phyloP scores from a whole-genome alignment of 2,113 vertebrate genomes.

The Scolopax mira region DNA sequence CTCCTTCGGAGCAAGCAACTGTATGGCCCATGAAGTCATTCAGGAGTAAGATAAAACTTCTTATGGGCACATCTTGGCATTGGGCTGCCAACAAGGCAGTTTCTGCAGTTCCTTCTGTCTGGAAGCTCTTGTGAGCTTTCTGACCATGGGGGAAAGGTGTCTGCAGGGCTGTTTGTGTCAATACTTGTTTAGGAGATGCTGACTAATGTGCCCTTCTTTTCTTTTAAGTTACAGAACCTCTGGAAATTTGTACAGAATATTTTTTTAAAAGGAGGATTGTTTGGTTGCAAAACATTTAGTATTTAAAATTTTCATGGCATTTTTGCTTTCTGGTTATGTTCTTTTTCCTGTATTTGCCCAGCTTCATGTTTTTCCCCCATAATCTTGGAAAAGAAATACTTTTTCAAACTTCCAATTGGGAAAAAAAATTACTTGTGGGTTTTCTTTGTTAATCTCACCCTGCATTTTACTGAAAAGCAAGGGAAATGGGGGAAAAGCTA shows the following conservation, averaged over 20 bases:
- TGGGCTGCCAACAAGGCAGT: not conserved
- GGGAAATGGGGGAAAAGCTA: not conserved
- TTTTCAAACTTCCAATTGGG: not conserved
- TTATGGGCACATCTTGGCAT: not conserved
- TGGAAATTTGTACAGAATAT: not conserved
- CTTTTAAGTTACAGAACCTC: not conserved
- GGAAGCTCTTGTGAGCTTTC: not conserved
- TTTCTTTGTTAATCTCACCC: not conserved
- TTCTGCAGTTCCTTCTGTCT: not conserved
- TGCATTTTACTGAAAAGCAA: not conserved
- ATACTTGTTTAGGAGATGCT: not conserved
- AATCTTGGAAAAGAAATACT: not conserved
- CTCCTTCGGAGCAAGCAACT: not conserved
- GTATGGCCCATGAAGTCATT: not conserved
- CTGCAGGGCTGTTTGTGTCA: not conserved
- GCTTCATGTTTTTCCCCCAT: not conserved
- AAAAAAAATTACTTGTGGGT: accelerated
- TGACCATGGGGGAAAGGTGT: not conserved
- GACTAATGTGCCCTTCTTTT: not conserved
- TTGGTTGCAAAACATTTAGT: not conserved
- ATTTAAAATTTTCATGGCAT: not conserved
- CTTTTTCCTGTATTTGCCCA: not conserved
- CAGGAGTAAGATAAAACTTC: not conserved
- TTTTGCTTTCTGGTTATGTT: not conserved
- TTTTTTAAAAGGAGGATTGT: not conserved